Base-by-base conservation (phyloP, 1,140 invertebrate species). In the Schlechtendalia chinensis region DNA sequence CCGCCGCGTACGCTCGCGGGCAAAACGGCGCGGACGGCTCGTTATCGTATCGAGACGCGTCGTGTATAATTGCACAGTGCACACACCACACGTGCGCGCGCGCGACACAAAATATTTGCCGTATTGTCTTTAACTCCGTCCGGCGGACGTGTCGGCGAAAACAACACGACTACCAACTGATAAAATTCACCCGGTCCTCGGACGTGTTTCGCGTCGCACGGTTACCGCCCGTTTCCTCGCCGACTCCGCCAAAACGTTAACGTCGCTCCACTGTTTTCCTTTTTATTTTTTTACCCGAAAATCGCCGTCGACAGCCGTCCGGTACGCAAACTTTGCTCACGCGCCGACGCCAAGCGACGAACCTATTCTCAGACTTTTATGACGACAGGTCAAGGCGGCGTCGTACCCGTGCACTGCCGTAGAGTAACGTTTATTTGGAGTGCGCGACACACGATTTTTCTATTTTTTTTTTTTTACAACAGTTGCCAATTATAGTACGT, bases 121-220 rank as follows among this genome's bases (percentile, higher is more conserved):
- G 1, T 29, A 45, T 16, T 22, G n/a, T 67, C 63, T 22, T 39
- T 67, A 14, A 47, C 63, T n/a, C 0, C 22, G 39, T 53, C 45
- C 47, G 22, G 8, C 22, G 14, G 65, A 69, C 65, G 22, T 47
- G 47, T 24, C 19, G 22, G 12, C 45, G 67, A n/a, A 17, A 47
- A 19, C 39, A 32, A 24, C 19, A n/a, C 17, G 27, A 74, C 71
- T 47, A n/a, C n/a, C n/a, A 67, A 77, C 59, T 81, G 63, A 39
- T 82, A 72, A 58, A 71, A 72, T 82, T 32, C 63, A 1, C 17
- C 39, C 47, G 8, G 47, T 50, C 14, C 14, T 12, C 47, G 11
- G 1, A 39, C n/a, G 24, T 59, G 17, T 82, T 69, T 53, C 32
- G 29, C 29, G 54, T n/a, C 11, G 22, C 8, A 56, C 19, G 19